phyloP scores from a whole-genome alignment of 2,113 vertebrate genomes.

The Aix galericulata region DNA sequence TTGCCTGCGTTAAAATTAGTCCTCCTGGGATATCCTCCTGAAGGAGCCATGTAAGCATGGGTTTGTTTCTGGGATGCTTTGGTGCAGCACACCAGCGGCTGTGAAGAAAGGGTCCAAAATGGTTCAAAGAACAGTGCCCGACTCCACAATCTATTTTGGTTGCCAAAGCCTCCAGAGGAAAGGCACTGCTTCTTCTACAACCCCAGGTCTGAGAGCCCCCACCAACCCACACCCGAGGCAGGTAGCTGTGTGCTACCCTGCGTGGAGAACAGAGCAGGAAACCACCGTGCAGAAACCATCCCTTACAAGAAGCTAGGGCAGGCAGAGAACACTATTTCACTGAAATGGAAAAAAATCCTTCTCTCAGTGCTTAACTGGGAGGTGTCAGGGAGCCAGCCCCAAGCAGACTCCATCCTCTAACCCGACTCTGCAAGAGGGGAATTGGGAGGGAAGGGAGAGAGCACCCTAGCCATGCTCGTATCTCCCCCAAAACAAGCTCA shows the following conservation, averaged over 20 bases:
- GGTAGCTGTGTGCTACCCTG: neutral
- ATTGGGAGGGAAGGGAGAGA: neutral
- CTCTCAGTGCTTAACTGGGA: neutral
- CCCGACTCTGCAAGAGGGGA: neutral
- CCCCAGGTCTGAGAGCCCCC: rapidly evolving
- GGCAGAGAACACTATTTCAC: neutral
- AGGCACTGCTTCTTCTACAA: neutral
- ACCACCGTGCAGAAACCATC: neutral
- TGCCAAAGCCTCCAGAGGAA: neutral
- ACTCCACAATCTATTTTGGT: neutral
- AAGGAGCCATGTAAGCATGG: neutral
- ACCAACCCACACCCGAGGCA: rapidly evolving
- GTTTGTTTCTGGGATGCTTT: neutral
- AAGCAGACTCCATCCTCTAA: neutral
- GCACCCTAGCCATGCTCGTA: neutral
- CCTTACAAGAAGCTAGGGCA: neutral
- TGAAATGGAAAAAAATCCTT: neutral
- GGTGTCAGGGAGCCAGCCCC: neutral
- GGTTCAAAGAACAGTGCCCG: neutral
- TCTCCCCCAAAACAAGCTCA: neutral
- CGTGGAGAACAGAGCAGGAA: rapidly evolving
- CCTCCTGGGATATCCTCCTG: neutral
- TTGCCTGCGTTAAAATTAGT: neutral
- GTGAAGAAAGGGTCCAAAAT: neutral
- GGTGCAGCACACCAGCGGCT: neutral